Conservation (phyloP, 2,888 invertebrate genomes). For the Leptinotarsa rubiginosa region DNA sequence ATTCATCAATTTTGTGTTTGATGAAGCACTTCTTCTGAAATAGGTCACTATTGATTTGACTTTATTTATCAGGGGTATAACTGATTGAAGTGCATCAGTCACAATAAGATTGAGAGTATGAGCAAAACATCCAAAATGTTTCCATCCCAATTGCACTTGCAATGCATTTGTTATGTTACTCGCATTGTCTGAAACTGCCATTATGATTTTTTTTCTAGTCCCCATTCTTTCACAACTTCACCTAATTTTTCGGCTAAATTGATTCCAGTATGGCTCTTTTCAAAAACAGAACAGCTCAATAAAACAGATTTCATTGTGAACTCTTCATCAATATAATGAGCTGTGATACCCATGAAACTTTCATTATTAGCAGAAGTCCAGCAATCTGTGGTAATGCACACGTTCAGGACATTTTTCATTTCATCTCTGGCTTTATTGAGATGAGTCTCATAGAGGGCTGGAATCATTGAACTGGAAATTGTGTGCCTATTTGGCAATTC, state of each 20-base stretch:
- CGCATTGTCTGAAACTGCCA: constrained; percentile 40
- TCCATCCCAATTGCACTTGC: constrained; percentile 16
- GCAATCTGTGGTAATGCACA: constrained; percentile 40
- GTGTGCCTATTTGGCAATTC: constrained; percentile 31
- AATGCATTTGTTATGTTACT: constrained; percentile 35
- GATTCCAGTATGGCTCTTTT: constrained; percentile 22
- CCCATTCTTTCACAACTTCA: constrained; percentile 21
- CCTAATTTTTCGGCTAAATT: constrained; percentile 26
- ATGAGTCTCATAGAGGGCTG: constrained; percentile 30
- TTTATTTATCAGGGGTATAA: constrained; percentile 3
- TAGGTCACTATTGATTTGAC: constrained; percentile 31
- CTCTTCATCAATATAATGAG: constrained; percentile 35
- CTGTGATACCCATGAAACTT: constrained; percentile 35
- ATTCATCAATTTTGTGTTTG: constrained; percentile 30
- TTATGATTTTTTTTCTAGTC: constrained; percentile 27
- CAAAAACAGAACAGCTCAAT: constrained; percentile 25
- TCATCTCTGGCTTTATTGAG: constrained; percentile 6
- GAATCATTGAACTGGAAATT: constrained; percentile 32
- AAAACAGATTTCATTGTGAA: constrained; percentile 22
- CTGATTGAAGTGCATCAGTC: constrained; percentile 11
- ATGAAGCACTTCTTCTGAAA: constrained; percentile 30
- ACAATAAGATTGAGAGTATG: constrained; percentile 34
- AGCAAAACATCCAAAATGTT: constrained; percentile 32
- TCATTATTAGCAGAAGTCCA: constrained; percentile 38
- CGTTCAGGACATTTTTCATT: constrained; percentile 13